Percentiles rank a stretch among this genome's conserved stretches.
Conservation (phyloP, 2,113 vertebrate species). For the Syngnathus scovelli region DNA sequence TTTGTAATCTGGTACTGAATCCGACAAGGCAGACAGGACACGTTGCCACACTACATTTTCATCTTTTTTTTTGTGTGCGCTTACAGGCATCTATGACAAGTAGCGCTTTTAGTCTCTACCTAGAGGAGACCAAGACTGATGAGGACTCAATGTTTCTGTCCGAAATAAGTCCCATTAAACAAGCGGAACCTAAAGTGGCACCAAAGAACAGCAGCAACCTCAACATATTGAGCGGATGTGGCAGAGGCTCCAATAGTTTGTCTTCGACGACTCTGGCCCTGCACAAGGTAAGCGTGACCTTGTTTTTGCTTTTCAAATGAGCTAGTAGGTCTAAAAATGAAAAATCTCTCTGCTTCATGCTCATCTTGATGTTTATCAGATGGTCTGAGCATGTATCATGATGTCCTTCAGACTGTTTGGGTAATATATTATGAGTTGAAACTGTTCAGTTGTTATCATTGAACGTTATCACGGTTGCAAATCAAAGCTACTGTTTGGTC, state of each 20-base stretch:
- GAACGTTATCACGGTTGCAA: conserved; percentile 13
- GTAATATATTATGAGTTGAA: conserved; percentile 39
- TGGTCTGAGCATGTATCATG: not conserved
- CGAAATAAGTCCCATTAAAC: conserved; percentile 65
- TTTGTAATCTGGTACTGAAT: conserved; percentile 60
- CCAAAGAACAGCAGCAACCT: conserved; percentile 52
- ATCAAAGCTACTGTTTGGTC: conserved; percentile 18
- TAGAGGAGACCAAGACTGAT: conserved; percentile 75
- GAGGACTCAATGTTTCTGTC: conserved; percentile 70
- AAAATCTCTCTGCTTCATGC: conserved; percentile 2
- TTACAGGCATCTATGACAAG: conserved; percentile 89
- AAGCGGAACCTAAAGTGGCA: conserved; percentile 46
- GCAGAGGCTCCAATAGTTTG: conserved; percentile 70
- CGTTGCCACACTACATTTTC: conserved; percentile 26
- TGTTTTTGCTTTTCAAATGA: not conserved
- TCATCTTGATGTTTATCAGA: not conserved
- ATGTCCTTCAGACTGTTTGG: conserved; percentile 6
- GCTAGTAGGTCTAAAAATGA: not conserved
- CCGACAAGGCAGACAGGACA: conserved; percentile 41
- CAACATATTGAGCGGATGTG: conserved; percentile 53
- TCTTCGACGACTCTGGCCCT: conserved; percentile 75
- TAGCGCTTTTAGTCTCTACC: conserved; percentile 77
- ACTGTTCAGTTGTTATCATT: conserved; percentile 8
- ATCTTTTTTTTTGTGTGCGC: not conserved
- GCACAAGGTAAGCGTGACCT: conserved; percentile 79